Evolutionary conservation across 2,113 vertebrate genomes (phyloP), one percentile per base, ranked within the genome.

Genomic region (Nothocercus julius): DNA sequence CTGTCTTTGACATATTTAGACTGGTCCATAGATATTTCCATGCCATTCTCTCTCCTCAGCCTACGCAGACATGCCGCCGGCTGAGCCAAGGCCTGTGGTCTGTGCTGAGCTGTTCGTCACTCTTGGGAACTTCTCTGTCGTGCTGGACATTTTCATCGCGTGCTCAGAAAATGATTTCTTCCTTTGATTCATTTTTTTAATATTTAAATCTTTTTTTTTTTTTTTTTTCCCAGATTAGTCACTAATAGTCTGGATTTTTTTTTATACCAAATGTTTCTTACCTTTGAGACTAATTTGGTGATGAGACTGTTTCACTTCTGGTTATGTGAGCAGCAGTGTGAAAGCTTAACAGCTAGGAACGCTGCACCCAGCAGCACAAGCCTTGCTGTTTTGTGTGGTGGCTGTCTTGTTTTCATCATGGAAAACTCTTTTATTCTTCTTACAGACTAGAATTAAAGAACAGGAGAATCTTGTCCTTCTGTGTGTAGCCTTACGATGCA

Each of bases 61-160:
- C 59, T 28, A 0, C 61, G 25, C 25, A 34, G 49, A 69, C 27
- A 3, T 58, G 15, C 0, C 62, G 32, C 1, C 3, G 63, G 20
- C 15, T 72, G 83, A n/a, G 22, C 44, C 1, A 1, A 36, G 80
- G 14, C 34, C 8, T 36, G 36, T 36, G 28, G 2, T 32, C 19
- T 47, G 20, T 47, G 16, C 44, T 1, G 0, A 40, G 30, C 2
- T 3, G 0, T 81, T 66, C 56, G n/a, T 19, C 42, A 7, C 20
- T 40, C 27, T 83, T 62, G 32, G 17, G 32, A 27, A 13, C 47
- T 27, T 72, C 45, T 70, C 20, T 86, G 16, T 58, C 5, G 2
- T 40, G 21, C 17, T 90, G 56, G 24, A 19, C n/a, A 22, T 66
- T 77, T 42, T 32, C 45, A 40, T 16, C 75, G 19, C 7, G 32